Conservation (phyloP, 2,888 invertebrate genomes). For the Argyresthia goedartella region DNA sequence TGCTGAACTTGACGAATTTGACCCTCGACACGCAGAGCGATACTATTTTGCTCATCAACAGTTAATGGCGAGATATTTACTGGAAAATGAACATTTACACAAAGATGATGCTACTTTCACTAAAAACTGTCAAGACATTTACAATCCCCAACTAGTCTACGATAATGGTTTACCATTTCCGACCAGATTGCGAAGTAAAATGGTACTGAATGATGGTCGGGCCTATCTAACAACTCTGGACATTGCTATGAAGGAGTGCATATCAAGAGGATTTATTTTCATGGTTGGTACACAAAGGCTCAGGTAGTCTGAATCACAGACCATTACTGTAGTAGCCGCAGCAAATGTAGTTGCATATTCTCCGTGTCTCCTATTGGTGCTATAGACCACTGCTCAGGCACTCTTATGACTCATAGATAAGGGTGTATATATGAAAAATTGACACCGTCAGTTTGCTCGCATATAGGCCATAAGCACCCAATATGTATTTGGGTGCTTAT, state of each 20-base stretch:
- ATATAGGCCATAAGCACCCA: too few relatives aligned
- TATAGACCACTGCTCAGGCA: too few relatives aligned
- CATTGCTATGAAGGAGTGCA: constrained; percentile 48
- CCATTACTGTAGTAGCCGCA: too few relatives aligned
- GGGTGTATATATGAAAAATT: too few relatives aligned
- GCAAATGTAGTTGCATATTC: too few relatives aligned
- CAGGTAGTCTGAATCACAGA: too few relatives aligned
- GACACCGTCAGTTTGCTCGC: too few relatives aligned
- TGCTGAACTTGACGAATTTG: constrained; percentile 42
- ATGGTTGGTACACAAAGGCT: constrained; percentile 29
- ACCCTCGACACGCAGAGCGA: constrained; percentile 45
- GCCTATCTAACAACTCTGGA: constrained; percentile 41
- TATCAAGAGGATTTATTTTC: constrained; percentile 42
- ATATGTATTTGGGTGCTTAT: too few relatives aligned
- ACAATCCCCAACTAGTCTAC: constrained; percentile 42
- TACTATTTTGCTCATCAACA: constrained; percentile 50
- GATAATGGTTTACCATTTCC: constrained; percentile 55
- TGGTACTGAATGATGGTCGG: constrained; percentile 30
- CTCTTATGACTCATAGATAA: too few relatives aligned
- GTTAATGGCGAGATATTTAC: constrained; percentile 37
- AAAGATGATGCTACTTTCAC: neutral
- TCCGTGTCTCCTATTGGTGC: too few relatives aligned
- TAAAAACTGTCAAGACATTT: constrained; percentile 19
- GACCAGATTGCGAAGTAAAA: constrained; percentile 27
- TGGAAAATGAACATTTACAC: constrained; percentile 40